These are phyloP conservation scores for Malurus cyaneus DNA, from an alignment of 2,113 vertebrate genomes.

Conservation along the genomic window DNA sequence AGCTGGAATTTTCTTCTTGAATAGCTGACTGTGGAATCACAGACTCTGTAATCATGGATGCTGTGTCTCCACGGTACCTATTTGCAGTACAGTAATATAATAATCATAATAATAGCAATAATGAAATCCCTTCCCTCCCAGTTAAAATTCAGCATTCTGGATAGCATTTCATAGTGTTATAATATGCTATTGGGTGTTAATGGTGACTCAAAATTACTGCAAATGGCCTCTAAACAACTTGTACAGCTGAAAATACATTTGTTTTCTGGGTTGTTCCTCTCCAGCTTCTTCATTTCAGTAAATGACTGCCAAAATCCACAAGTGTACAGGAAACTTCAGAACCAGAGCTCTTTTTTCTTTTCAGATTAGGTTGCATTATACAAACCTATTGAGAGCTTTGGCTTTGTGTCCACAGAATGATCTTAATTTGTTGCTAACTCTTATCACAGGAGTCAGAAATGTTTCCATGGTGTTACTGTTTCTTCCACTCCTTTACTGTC, in stretches of 20 bases:
- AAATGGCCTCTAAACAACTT: neutral
- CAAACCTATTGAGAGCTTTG: neutral
- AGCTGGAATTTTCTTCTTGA: conserved; percentile 35
- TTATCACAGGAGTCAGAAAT: neutral
- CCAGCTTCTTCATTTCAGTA: neutral
- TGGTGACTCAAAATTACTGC: neutral
- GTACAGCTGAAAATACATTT: neutral
- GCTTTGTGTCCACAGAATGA: neutral
- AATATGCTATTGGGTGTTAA: neutral
- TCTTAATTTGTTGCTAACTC: neutral
- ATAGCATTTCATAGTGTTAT: neutral
- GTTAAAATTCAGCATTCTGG: conserved; percentile 17
- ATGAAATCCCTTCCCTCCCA: conserved; percentile 15
- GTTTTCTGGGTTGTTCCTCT: neutral
- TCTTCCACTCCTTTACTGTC: neutral
- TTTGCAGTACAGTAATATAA: conserved; percentile 44
- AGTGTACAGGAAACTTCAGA: neutral
- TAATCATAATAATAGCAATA: conserved; percentile 53
- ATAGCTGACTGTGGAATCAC: conserved; percentile 40
- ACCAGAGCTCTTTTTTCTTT: neutral
- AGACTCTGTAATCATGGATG: conserved; percentile 25
- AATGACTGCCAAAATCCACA: neutral
- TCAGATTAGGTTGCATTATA: neutral
- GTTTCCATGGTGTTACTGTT: neutral
- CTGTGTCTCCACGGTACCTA: conserved; percentile 42